Percentiles rank a stretch among this genome's conserved stretches.
phyloP scores from a whole-genome alignment of 2,888 invertebrate genomes.

The Microplitis manilae region DNA sequence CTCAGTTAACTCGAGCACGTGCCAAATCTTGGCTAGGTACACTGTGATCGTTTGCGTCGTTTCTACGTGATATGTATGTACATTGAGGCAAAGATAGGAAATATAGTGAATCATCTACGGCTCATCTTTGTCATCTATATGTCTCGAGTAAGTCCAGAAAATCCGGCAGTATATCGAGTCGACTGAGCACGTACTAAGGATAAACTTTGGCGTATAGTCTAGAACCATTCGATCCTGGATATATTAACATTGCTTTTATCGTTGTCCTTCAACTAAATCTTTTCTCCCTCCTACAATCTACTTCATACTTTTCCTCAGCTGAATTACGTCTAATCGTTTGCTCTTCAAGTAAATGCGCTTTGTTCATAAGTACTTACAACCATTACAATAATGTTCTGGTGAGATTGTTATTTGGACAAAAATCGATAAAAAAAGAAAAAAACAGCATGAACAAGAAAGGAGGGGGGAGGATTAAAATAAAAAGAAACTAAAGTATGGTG shows the following conservation, averaged over 20 bases:
- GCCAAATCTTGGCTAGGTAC: slow-evolving; percentile 49
- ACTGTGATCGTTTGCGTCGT: slow-evolving; percentile 26
- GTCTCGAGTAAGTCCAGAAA: slow-evolving; percentile 41
- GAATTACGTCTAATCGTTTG: slow-evolving; percentile 26
- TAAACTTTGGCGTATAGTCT: slow-evolving; percentile 59
- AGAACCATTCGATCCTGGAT: slow-evolving; percentile 43
- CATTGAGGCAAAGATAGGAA: slow-evolving; percentile 23
- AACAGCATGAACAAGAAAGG: slow-evolving; percentile 22
- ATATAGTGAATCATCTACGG: slow-evolving; percentile 16
- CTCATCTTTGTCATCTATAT: slow-evolving; percentile 35
- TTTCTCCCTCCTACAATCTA: not conserved
- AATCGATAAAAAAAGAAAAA: slow-evolving; percentile 37
- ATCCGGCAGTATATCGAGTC: slow-evolving; percentile 54
- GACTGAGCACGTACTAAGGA: slow-evolving; percentile 63
- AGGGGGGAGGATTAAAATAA: slow-evolving; percentile 17
- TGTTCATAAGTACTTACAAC: not conserved
- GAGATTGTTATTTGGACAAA: slow-evolving; percentile 6
- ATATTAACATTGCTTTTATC: slow-evolving; percentile 35
- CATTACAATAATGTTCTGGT: not conserved
- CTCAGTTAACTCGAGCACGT: slow-evolving; percentile 41
- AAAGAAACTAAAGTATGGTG: slow-evolving; percentile 20
- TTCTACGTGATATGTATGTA: slow-evolving; percentile 40
- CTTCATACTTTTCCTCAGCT: slow-evolving; percentile 3
- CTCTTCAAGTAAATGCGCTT: slow-evolving; percentile 15
- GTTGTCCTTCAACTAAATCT: slow-evolving; percentile 30